Conservation (phyloP, 1,140 invertebrate species). For the Oscheius sp. region DNA sequence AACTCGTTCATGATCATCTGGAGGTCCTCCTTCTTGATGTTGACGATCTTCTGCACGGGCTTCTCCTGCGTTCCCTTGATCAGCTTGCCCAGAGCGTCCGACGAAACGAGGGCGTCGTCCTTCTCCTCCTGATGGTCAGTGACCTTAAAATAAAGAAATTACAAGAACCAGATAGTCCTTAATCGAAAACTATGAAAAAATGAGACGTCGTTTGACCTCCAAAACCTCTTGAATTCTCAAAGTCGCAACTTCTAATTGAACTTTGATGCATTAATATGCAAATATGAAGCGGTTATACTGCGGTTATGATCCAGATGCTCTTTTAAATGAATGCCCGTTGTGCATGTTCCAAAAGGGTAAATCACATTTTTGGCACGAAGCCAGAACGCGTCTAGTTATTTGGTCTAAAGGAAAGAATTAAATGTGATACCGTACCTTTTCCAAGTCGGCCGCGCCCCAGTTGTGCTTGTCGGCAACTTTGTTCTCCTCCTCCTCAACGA, state of each 20-base stretch:
- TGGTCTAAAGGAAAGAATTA: not conserved
- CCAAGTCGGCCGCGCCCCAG: slow-evolving; percentile 28
- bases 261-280: not conserved
- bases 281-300: not conserved
- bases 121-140: slow-evolving; percentile 11
- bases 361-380: not conserved
- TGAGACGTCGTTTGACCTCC: not conserved
- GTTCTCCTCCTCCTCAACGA: slow-evolving; percentile 15
- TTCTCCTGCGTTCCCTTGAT: not conserved
- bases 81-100: slow-evolving; percentile 24
- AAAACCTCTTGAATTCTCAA: slow-evolving; percentile 12
- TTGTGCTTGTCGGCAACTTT: slow-evolving; percentile 28
- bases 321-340: not conserved
- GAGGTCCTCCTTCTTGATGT: slow-evolving; percentile 29
- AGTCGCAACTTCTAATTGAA: not conserved
- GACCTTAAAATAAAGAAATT: slow-evolving; percentile 12
- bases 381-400: not conserved
- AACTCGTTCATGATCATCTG: slow-evolving; percentile 28
- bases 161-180: too few species aligned
- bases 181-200: too few species aligned
- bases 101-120: slow-evolving; percentile 20
- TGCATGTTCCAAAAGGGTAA: not conserved
- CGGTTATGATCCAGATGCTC: not conserved
- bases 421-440: slow-evolving; percentile 20
- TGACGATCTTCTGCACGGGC: slow-evolving; percentile 1